Evolutionary conservation across 1,140 invertebrate species (phyloP).

Genomic region (Thaumetopoea pityocampa): DNA sequence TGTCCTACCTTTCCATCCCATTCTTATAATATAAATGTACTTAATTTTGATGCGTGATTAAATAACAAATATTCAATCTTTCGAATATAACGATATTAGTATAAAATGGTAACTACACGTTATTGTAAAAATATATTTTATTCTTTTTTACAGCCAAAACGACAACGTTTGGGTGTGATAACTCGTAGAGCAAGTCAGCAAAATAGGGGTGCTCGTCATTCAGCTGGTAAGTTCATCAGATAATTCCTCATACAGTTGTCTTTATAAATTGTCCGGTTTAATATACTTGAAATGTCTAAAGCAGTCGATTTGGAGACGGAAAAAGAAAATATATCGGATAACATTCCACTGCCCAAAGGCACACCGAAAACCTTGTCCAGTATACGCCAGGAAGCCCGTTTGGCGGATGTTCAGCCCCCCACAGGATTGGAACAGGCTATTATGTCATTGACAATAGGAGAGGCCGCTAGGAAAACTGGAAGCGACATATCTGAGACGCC

Average conservation of each 20-base stretch:
- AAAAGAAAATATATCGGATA: slow-evolving; percentile 45
- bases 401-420: slow-evolving; percentile 27
- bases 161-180: slow-evolving; percentile 27
- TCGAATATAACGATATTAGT: too few species aligned
- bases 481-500: slow-evolving; percentile 46
- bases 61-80: too few species aligned
- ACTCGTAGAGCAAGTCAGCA: slow-evolving; percentile 22
- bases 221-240: neutral
- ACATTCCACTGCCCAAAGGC: slow-evolving; percentile 12
- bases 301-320: slow-evolving; percentile 25
- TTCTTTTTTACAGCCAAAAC: slow-evolving; percentile 35
- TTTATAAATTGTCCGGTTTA: neutral
- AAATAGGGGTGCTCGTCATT: neutral
- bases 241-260: neutral
- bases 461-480: slow-evolving; percentile 1
- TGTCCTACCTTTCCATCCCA: too few species aligned
- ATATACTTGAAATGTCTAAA: neutral
- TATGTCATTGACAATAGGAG: too few species aligned
- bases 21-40: too few species aligned
- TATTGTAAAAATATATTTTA: slow-evolving; percentile 2
- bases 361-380: slow-evolving; percentile 20
- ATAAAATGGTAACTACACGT: too few species aligned
- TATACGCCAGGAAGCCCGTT: slow-evolving; percentile 38
- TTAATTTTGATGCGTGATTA: too few species aligned
- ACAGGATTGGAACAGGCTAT: too few species aligned